A percentile compares a stretch with the other conserved stretches of the same genome.
These are phyloP conservation scores for Dasyprocta punctata DNA, from an alignment of 2,113 vertebrate species.

Conservation along the genomic window DNA sequence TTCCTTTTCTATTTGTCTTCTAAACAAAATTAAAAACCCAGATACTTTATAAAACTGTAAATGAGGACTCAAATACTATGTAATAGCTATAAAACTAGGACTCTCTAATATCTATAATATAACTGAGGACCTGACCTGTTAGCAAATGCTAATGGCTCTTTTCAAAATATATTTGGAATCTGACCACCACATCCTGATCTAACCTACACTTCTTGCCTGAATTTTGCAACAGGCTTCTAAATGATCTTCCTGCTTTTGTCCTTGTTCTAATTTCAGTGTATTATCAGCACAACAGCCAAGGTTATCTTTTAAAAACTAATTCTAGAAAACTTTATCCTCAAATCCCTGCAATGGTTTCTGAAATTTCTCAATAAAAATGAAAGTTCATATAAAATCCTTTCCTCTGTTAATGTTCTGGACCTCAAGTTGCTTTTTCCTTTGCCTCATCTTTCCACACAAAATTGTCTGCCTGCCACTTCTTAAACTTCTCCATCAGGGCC, in stretches of 20 bases:
- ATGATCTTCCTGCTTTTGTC: neutral
- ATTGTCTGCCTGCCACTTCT: neutral
- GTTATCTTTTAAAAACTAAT: slow-evolving; percentile 37
- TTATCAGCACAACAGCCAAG: neutral
- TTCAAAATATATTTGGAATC: slow-evolving; percentile 23
- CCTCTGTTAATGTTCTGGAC: slow-evolving; percentile 2
- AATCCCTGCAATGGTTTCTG: neutral
- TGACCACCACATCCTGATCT: slow-evolving; percentile 23
- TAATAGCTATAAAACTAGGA: neutral
- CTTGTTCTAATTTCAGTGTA: neutral
- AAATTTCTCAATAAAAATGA: slow-evolving; percentile 33
- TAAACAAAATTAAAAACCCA: slow-evolving; percentile 20
- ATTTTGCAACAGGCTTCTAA: neutral
- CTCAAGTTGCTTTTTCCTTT: neutral
- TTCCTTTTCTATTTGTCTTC: slow-evolving; percentile 27
- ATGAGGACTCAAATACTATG: neutral
- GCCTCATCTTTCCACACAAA: slow-evolving; percentile 5
- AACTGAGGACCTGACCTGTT: slow-evolving; percentile 1
- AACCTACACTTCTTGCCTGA: neutral
- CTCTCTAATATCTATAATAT: neutral
- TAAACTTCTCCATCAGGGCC: neutral
- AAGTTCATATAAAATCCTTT: slow-evolving; percentile 7
- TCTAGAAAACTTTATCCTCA: slow-evolving; percentile 31
- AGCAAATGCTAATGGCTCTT: slow-evolving; percentile 1
- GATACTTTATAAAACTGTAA: neutral